Evolutionary conservation across 2,797 vertebrate species (phyloP).

Genomic region (Spheniscus humboldti): DNA sequence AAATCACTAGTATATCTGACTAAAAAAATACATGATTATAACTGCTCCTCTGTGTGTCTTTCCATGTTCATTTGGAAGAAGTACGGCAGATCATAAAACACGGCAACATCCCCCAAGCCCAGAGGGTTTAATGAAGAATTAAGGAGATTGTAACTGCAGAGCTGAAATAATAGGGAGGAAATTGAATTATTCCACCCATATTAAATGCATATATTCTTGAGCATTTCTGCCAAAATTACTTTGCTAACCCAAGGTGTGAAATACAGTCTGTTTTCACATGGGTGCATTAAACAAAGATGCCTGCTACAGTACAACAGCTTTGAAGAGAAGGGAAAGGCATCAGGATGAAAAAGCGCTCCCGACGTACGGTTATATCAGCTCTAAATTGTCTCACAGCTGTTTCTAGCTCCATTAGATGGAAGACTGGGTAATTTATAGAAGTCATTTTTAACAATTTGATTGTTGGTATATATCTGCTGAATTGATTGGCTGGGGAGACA

Average conservation of each 20-base stretch:
- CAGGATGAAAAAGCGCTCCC: conserved; percentile 65
- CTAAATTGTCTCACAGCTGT: conserved; percentile 76
- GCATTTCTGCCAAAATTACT: conserved; percentile 61
- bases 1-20: conserved; percentile 18
- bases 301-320: conserved; percentile 24
- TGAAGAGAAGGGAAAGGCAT: conserved; percentile 39
- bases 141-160: conserved; percentile 52
- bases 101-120: conserved; percentile 44
- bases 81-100: conserved; percentile 43
- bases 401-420: conserved; percentile 70
- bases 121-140: conserved; percentile 73
- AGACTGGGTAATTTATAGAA: conserved; percentile 73
- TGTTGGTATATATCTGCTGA: conserved; percentile 77
- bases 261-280: conserved; percentile 64
- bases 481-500: conserved; percentile 77
- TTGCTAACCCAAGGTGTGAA: conserved; percentile 57
- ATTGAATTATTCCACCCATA: conserved; percentile 73
- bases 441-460: conserved; percentile 78
- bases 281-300: conserved; percentile 66
- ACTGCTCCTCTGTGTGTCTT: conserved; percentile 63
- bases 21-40: conserved; percentile 35
- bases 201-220: conserved; percentile 67
- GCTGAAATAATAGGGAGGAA: conserved; percentile 71
- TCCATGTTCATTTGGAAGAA: conserved; percentile 40
- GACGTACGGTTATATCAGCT: conserved; percentile 53